Conservation (phyloP, 2,113 vertebrate genomes). For the Rhinoderma darwinii region DNA sequence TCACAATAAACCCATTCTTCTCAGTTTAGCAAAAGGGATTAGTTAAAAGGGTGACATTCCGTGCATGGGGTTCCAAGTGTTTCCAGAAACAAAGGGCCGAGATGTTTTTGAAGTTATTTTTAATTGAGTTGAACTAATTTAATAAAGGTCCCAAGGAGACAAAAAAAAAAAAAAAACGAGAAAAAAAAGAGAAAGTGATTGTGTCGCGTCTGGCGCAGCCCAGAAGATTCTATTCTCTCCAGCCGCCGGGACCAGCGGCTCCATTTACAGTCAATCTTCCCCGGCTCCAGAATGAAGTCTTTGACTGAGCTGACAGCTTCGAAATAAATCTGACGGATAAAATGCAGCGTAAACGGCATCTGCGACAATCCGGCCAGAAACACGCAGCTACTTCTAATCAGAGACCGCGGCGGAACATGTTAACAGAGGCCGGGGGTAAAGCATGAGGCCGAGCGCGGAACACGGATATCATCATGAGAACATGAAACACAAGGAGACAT, state of each 20-base stretch:
- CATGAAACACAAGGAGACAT: background rate
- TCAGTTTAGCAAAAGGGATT: slow-evolving; percentile 93
- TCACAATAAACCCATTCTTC: slow-evolving; percentile 97
- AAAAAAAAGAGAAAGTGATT: slow-evolving; percentile 83
- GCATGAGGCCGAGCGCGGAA: background rate
- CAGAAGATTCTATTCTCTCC: slow-evolving; percentile 78
- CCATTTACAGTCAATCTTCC: slow-evolving; percentile 86
- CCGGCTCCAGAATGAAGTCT: slow-evolving; percentile 84
- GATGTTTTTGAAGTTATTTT: slow-evolving; percentile 88
- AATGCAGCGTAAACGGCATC: slow-evolving; percentile 83
- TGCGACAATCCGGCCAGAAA: slow-evolving; percentile 83
- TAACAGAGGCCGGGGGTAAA: slow-evolving; percentile 68
- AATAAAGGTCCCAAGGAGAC: slow-evolving; percentile 80
- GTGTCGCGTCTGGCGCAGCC: slow-evolving; percentile 83
- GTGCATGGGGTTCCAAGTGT: slow-evolving; percentile 96
- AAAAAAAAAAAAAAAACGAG: slow-evolving; percentile 60
- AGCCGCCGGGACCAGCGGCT: slow-evolving; percentile 80
- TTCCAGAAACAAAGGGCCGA: slow-evolving; percentile 82
- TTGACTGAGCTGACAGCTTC: slow-evolving; percentile 85
- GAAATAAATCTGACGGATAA: slow-evolving; percentile 88
- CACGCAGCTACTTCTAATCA: slow-evolving; percentile 75
- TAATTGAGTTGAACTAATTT: slow-evolving; percentile 88
- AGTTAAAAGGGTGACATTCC: slow-evolving; percentile 91
- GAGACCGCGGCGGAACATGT: slow-evolving; percentile 82
- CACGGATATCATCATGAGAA: background rate